A percentile compares a stretch with the other conserved stretches of the same genome.
phyloP scores from a whole-genome alignment of 2,888 invertebrate species.

The Labia minor region DNA sequence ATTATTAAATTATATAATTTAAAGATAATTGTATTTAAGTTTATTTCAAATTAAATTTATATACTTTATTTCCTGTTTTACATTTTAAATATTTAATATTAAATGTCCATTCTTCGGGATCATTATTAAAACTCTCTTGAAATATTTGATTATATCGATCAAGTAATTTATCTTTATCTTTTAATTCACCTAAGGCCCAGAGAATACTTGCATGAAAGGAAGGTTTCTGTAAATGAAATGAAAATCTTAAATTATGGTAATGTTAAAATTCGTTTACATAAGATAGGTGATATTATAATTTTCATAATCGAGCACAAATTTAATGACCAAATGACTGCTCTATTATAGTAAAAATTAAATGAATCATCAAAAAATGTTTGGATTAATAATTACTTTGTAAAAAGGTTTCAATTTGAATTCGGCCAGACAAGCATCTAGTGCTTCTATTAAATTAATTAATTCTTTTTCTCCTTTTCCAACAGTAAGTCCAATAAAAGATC shows the following conservation, averaged over 20 bases:
- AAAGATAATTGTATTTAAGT: too few species aligned
- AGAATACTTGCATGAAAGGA: slow-evolving; percentile 75
- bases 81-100: slow-evolving; percentile 49
- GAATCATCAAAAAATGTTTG: too few species aligned
- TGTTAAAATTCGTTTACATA: slow-evolving; percentile 15
- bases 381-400: too few species aligned
- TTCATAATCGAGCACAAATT: too few species aligned
- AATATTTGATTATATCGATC: slow-evolving; percentile 42
- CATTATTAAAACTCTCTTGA: slow-evolving; percentile 33
- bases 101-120: slow-evolving; percentile 39
- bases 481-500: slow-evolving; percentile 70
- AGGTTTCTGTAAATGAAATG: slow-evolving; percentile 48
- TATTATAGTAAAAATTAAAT: too few species aligned
- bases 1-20: too few species aligned
- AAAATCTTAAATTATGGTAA: slow-evolving; percentile 33
- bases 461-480: slow-evolving; percentile 47
- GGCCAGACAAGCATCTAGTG: slow-evolving; percentile 53
- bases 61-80: slow-evolving; percentile 66
- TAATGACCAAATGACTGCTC: too few species aligned
- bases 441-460: slow-evolving; percentile 46
- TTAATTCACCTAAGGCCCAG: slow-evolving; percentile 64
- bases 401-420: slow-evolving; percentile 67
- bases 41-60: slow-evolving; percentile 28
- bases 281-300: slow-evolving; percentile 16
- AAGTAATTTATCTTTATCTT: slow-evolving; percentile 40